These are phyloP conservation scores for Ficedula albicollis DNA, from an alignment of 2,797 vertebrate species.

Conservation along the genomic window DNA sequence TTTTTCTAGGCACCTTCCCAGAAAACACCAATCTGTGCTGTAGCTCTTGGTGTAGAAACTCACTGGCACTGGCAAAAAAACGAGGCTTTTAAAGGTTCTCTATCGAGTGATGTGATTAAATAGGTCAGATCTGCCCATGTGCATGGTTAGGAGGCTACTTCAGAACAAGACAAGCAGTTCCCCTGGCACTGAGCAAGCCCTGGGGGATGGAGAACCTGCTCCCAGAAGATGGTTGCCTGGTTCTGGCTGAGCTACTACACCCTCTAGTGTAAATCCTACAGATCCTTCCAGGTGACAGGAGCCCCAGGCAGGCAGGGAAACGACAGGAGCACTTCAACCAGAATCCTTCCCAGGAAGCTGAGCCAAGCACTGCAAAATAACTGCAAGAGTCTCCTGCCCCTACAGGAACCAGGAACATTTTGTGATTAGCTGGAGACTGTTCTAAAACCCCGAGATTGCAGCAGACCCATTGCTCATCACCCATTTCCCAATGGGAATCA, in stretches of 20 bases:
- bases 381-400: neutral
- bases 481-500: neutral
- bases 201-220: neutral
- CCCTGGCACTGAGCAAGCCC: neutral
- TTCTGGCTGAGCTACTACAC: slow-evolving; percentile 9
- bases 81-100: neutral
- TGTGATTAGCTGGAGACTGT: fast-evolving
- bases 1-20: neutral
- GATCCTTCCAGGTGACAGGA: neutral
- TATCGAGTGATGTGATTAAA: neutral
- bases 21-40: neutral
- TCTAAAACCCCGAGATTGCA: neutral
- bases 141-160: neutral
- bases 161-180: neutral
- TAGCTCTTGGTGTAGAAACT: neutral
- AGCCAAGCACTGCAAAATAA: neutral
- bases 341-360: neutral
- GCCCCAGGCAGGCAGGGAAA: neutral
- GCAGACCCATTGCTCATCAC: neutral
- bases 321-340: neutral
- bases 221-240: slow-evolving; percentile 19
- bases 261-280: slow-evolving; percentile 41
- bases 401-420: neutral
- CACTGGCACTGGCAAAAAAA: neutral
- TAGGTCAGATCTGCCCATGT: neutral